Evolutionary conservation across 1,140 invertebrate genomes (phyloP).

Genomic region (Uloborus diversus): DNA sequence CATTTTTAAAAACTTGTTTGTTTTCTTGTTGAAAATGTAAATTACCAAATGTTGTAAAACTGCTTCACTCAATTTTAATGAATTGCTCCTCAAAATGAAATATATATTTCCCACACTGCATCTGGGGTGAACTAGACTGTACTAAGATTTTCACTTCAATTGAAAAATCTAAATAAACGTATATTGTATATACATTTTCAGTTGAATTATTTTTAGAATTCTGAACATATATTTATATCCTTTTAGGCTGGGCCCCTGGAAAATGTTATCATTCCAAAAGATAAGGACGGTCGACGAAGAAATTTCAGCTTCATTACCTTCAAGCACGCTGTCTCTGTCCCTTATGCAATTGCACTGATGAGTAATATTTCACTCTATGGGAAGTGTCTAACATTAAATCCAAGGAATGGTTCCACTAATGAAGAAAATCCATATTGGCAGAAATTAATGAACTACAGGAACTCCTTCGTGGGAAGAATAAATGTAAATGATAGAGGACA

Average conservation of each 20-base stretch:
- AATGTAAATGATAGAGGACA: neutral
- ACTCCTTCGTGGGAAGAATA: neutral
- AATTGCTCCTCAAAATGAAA: too few species aligned
- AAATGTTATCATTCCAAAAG: slow-evolving; percentile 76
- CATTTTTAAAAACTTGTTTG: too few species aligned
- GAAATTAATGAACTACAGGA: slow-evolving; percentile 19
- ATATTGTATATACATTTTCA: too few species aligned
- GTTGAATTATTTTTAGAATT: too few species aligned
- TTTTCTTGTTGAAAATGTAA: too few species aligned
- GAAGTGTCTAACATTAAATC: slow-evolving; percentile 58
- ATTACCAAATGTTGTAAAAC: too few species aligned
- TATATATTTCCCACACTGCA: too few species aligned
- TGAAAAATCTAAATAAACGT: too few species aligned
- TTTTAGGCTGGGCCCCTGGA: slow-evolving; percentile 79
- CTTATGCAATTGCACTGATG: slow-evolving; percentile 77
- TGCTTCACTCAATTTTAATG: too few species aligned
- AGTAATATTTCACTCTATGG: slow-evolving; percentile 71
- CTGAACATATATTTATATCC: neutral
- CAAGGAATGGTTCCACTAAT: slow-evolving; percentile 2
- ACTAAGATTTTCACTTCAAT: too few species aligned
- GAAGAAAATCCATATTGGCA: slow-evolving; percentile 27
- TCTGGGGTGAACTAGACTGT: too few species aligned
- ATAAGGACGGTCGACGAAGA: slow-evolving; percentile 74
- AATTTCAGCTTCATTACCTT: slow-evolving; percentile 80
- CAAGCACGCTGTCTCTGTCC: slow-evolving; percentile 76